phyloP scores from a whole-genome alignment of 2,113 vertebrate species.

The Regulus satrapa region DNA sequence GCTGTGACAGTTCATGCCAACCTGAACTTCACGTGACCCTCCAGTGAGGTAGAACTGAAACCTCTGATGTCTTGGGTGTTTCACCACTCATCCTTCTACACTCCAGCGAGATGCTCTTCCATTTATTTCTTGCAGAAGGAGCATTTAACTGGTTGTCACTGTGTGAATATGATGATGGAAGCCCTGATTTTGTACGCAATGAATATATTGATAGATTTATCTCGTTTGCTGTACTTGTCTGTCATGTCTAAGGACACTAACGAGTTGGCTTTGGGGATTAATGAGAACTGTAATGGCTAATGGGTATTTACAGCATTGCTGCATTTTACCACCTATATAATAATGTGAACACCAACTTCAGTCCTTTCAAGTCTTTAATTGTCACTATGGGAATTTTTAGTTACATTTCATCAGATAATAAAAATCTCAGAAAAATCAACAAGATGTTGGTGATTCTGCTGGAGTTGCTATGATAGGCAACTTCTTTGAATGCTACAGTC shows the following conservation, averaged over 20 bases:
- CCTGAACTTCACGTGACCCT: slow-evolving; percentile 82
- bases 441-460: slow-evolving; percentile 3
- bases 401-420: slow-evolving; percentile 68
- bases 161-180: slow-evolving; percentile 55
- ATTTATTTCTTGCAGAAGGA: slow-evolving; percentile 56
- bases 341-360: slow-evolving; percentile 59
- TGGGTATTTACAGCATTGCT: slow-evolving; percentile 86
- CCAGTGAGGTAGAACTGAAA: slow-evolving; percentile 75
- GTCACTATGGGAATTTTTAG: slow-evolving; percentile 74
- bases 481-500: background rate
- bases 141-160: slow-evolving; percentile 64
- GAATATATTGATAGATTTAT: slow-evolving; percentile 89
- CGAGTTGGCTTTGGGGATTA: slow-evolving; percentile 91
- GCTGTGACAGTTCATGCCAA: slow-evolving; percentile 76
- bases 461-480: background rate
- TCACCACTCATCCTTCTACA: slow-evolving; percentile 40
- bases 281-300: slow-evolving; percentile 90
- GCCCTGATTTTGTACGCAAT: slow-evolving; percentile 79
- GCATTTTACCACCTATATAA: slow-evolving; percentile 55
- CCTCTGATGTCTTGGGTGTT: slow-evolving; percentile 65
- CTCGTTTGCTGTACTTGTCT: slow-evolving; percentile 91
- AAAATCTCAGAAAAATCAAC: slow-evolving; percentile 61
- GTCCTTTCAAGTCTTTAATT: slow-evolving; percentile 78
- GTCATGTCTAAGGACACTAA: slow-evolving; percentile 87
- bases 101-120: slow-evolving; percentile 30